Percentiles rank a stretch among this genome's conserved stretches.
Conservation (phyloP, 2,113 vertebrate species). For the Peromyscus californicus region DNA sequence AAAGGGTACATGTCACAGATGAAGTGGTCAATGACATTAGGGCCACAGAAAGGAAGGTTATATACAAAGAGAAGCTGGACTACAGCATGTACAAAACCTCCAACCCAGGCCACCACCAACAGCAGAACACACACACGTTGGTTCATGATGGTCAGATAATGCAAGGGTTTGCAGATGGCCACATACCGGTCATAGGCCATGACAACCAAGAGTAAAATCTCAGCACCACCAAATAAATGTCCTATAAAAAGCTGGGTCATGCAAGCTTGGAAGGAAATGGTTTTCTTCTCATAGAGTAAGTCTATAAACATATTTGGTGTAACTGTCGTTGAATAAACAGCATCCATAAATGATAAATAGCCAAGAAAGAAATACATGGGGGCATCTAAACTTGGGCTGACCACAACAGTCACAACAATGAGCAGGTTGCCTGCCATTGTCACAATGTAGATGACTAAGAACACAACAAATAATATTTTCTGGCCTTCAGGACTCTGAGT, state of each 20-base stretch:
- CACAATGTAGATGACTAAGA: conserved; percentile 67
- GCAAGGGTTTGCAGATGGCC: conserved; percentile 75
- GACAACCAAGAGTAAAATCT: conserved; percentile 72
- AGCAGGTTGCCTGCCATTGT: conserved; percentile 67
- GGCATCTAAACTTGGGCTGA: conserved; percentile 40
- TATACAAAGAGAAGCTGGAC: conserved; percentile 51
- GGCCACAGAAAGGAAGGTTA: conserved; percentile 73
- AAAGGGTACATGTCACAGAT: conserved; percentile 73
- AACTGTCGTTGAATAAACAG: conserved; percentile 60
- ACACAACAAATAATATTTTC: conserved; percentile 71
- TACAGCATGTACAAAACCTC: conserved; percentile 50
- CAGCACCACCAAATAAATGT: conserved; percentile 74
- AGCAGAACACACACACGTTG: background rate
- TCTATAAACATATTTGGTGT: conserved; percentile 69
- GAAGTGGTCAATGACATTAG: conserved; percentile 74
- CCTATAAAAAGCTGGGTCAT: conserved; percentile 67
- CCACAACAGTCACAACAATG: conserved; percentile 62
- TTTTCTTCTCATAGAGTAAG: conserved; percentile 63
- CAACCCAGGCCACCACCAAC: conserved; percentile 6
- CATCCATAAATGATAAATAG: conserved; percentile 72
- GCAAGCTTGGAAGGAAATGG: conserved; percentile 72
- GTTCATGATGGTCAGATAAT: conserved; percentile 71
- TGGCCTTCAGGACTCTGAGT: conserved; percentile 63
- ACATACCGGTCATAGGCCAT: conserved; percentile 71
- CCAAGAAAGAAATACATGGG: conserved; percentile 79